Conservation (phyloP, 2,797 vertebrate genomes). For the Salmo trutta region DNA sequence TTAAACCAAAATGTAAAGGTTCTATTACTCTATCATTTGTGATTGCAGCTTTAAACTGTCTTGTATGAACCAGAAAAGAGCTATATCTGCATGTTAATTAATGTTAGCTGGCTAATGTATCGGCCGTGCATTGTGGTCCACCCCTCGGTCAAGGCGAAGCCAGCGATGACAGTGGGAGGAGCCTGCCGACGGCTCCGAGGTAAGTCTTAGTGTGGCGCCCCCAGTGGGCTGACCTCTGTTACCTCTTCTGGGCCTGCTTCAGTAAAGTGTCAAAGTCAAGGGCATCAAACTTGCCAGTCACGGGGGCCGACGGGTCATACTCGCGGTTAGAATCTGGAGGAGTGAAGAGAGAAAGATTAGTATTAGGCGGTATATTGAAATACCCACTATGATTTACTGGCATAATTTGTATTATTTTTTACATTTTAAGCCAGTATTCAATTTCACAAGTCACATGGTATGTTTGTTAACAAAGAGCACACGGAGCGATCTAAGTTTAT, state of each 20-base stretch:
- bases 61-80: background rate
- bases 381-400: no score
- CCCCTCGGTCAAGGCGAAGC: conserved; percentile 54
- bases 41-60: background rate
- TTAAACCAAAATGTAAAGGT: background rate
- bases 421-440: no score
- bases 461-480: no score
- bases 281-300: conserved; percentile 87
- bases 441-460: no score
- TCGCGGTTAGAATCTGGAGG: conserved; percentile 90
- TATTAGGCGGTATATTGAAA: no score
- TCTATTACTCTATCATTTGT: background rate
- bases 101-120: conserved; percentile 1
- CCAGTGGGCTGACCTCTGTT: conserved; percentile 71
- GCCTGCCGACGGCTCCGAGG: conserved; percentile 71
- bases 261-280: conserved; percentile 99
- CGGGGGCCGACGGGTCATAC: conserved; percentile 77
- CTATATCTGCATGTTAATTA: background rate
- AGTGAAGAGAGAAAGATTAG: background rate
- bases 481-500: no score
- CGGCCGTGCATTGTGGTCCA: background rate
- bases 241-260: conserved; percentile 97
- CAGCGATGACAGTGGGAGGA: conserved; percentile 66
- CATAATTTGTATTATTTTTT: no score
- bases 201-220: conserved; percentile 59